These are phyloP conservation scores for Hyperoodon ampullatus DNA, from an alignment of 2,113 vertebrate species.

Conservation along the genomic window DNA sequence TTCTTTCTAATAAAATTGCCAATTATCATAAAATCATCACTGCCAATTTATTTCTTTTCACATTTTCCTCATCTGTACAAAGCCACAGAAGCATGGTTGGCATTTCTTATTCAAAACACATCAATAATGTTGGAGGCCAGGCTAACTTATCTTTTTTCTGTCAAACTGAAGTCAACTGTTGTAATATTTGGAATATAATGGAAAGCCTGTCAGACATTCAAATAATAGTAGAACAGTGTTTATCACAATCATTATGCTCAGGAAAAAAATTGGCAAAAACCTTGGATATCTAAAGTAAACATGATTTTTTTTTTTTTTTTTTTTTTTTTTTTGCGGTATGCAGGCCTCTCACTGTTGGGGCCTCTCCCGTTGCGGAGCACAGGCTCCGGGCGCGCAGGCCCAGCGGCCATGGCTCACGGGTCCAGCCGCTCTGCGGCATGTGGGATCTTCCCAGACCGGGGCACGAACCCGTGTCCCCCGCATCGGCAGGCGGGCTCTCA, in stretches of 20 bases:
- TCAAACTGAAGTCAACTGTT: constrained; percentile 73
- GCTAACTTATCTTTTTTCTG: constrained; percentile 17
- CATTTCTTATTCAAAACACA: constrained; percentile 75
- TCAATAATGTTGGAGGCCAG: constrained; percentile 40
- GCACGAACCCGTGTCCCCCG: no score
- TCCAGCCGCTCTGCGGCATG: no score
- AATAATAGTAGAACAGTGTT: constrained; percentile 61
- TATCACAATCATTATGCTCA: constrained; percentile 49
- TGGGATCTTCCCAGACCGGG: no score
- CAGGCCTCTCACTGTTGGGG: no score
- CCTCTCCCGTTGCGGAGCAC: no score
- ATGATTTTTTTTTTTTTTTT: no score
- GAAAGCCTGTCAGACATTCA: constrained; percentile 66
- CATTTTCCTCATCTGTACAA: constrained; percentile 60
- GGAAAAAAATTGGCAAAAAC: constrained; percentile 1
- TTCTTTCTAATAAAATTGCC: constrained; percentile 41
- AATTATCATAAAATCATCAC: constrained; percentile 53
- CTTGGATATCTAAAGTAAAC: neutral
- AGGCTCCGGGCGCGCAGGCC: no score
- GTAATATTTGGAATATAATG: constrained; percentile 65
- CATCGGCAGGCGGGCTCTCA: no score
- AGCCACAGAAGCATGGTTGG: constrained; percentile 11
- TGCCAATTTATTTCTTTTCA: constrained; percentile 61
- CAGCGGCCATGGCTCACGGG: no score
- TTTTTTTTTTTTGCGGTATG: no score